These are phyloP conservation scores for Motacilla alba DNA, from an alignment of 2,113 vertebrate species.

Conservation along the genomic window DNA sequence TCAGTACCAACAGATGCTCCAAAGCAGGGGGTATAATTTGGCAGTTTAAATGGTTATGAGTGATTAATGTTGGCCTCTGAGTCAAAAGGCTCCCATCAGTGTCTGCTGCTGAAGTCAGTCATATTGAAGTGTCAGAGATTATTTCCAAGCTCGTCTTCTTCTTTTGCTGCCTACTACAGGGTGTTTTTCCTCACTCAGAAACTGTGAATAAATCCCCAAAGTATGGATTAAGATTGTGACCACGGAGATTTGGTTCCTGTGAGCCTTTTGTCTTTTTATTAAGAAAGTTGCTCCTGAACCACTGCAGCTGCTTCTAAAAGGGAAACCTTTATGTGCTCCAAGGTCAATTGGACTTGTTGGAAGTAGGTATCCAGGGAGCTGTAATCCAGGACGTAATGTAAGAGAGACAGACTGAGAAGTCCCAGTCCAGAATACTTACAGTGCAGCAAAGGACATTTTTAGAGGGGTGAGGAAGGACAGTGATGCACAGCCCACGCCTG, in stretches of 20 bases:
- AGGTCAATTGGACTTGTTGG: background rate
- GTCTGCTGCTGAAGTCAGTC: background rate
- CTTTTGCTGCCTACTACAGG: background rate
- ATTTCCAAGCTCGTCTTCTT: background rate
- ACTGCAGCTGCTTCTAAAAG: background rate
- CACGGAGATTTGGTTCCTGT: background rate
- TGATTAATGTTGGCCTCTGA: slow-evolving; percentile 1
- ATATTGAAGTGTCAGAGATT: background rate
- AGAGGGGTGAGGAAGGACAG: background rate
- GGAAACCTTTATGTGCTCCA: background rate
- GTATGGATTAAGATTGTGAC: background rate
- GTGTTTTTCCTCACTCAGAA: background rate
- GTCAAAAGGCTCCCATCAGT: background rate
- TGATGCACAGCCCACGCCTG: background rate
- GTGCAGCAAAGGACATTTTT: background rate
- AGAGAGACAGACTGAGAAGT: background rate
- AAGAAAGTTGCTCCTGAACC: background rate
- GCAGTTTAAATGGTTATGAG: background rate
- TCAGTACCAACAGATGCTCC: background rate
- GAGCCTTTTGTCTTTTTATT: background rate
- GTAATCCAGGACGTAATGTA: background rate
- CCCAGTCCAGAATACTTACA: background rate
- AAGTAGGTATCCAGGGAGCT: background rate
- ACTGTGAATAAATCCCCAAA: background rate
- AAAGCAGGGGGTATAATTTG: background rate